Conservation (phyloP, 2,797 vertebrate genomes). For the Babyrousa celebensis region DNA sequence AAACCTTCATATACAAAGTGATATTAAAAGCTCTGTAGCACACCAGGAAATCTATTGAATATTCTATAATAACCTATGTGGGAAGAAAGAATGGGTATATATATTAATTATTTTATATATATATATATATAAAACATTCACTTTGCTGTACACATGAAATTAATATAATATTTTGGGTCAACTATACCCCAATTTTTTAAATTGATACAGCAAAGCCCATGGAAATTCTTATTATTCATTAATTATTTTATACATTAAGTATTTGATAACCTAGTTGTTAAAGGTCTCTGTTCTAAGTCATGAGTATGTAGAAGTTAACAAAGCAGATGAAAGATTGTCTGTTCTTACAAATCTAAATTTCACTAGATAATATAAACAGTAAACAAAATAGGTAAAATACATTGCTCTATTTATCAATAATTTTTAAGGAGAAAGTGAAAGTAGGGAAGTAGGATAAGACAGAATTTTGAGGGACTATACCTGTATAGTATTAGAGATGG, state of each 20-base stretch:
- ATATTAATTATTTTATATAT: too few relatives aligned
- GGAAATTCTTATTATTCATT: neutral
- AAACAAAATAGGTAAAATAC: neutral
- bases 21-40: neutral
- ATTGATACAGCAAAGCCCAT: neutral
- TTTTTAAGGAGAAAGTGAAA: neutral
- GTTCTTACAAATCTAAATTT: neutral
- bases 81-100: too few relatives aligned
- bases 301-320: neutral
- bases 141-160: too few relatives aligned
- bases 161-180: too few relatives aligned
- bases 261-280: neutral
- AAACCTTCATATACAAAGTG: neutral
- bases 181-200: too few relatives aligned
- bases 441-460: neutral
- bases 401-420: neutral
- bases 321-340: neutral
- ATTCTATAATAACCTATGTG: too few relatives aligned
- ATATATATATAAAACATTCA: too few relatives aligned
- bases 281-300: neutral
- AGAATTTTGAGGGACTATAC: neutral
- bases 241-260: neutral
- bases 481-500: neutral
- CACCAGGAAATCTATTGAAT: too few relatives aligned
- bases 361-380: neutral